Base-by-base conservation (phyloP, 1,140 invertebrate species). In the Cydia fagiglandana region DNA sequence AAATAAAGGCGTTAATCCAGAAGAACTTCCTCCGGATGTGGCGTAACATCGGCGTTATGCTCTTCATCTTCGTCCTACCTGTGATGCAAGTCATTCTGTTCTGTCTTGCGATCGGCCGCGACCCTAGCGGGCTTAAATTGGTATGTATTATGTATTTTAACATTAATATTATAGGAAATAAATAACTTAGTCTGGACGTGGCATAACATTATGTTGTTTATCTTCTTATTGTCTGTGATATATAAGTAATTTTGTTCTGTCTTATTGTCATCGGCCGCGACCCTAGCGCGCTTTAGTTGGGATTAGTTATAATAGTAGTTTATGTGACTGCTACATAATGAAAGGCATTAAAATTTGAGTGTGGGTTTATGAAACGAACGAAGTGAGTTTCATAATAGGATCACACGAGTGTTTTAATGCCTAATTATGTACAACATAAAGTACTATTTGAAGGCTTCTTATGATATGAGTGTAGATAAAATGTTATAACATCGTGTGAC, bases 191-290 rank as follows among this genome's bases (percentile, higher is more conserved):
- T 13, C 30, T 95, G 97, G 78, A 98, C 99, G 96, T 97, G 96
- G 95, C 94, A 98, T 79, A 99, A 99, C 89, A 96, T 98, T 28
- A 97, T 98, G 95, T 91, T 97, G 77, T 99, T 99, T 92, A 97
- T 99, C 84, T 98, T 99, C 84, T 96, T 96, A 12, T 92, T 99
- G 81, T 98, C 98, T 41, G 96, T 98, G 2, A 96, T 98, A 91
- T 98, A 91, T 97, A 99, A 94, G 97, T 98, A n/a, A 96, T 98
- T 68, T 94, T 99, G 2, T 99, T 99, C 94, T 99, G 98, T 90
- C 88, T 98, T n/a, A n/a, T n/a, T 78, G 97, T 98, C 28, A 98
- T 99, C 80, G 98, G 98, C 75, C 95, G 97, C 38, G 97, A 98
- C 86, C 98, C 98, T 0, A 96, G 95, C 73, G 96, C 96, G 64